phyloP scores from a whole-genome alignment of 2,888 invertebrate species.

The Cantharis rustica region DNA sequence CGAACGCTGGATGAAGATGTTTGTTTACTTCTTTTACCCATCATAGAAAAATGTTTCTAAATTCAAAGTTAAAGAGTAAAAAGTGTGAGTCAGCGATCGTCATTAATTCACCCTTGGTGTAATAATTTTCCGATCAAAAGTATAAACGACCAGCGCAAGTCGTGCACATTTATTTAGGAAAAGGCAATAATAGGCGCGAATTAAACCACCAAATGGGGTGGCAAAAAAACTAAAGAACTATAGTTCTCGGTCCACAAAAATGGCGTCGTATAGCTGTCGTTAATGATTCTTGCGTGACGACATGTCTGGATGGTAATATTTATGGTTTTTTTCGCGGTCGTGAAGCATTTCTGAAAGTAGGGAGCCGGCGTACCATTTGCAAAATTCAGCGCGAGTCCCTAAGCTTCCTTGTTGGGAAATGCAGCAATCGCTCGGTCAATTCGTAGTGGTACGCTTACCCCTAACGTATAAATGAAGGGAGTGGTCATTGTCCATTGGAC shows the following conservation, averaged over 20 bases:
- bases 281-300: conserved; percentile 45
- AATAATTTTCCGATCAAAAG: conserved; percentile 7
- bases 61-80: not conserved
- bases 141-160: conserved; percentile 2
- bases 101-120: not conserved
- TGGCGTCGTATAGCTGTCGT: conserved; percentile 45
- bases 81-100: not conserved
- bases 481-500: conserved; percentile 48
- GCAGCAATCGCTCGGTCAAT: conserved; percentile 18
- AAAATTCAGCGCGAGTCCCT: conserved; percentile 16
- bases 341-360: conserved; percentile 38
- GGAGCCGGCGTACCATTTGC: conserved; percentile 16
- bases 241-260: conserved; percentile 40
- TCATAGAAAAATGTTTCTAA: not conserved
- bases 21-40: no score
- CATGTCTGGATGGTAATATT: conserved; percentile 41
- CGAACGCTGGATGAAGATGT: no score
- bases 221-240: conserved; percentile 18
- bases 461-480: conserved; percentile 39
- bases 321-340: conserved; percentile 43
- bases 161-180: conserved; percentile 6
- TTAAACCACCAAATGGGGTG: conserved; percentile 7
- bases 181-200: conserved; percentile 8
- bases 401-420: conserved; percentile 13
- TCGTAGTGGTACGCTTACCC: conserved; percentile 45